Conservation (phyloP, 2,888 invertebrate species). For the Muschampia plurimacula region DNA sequence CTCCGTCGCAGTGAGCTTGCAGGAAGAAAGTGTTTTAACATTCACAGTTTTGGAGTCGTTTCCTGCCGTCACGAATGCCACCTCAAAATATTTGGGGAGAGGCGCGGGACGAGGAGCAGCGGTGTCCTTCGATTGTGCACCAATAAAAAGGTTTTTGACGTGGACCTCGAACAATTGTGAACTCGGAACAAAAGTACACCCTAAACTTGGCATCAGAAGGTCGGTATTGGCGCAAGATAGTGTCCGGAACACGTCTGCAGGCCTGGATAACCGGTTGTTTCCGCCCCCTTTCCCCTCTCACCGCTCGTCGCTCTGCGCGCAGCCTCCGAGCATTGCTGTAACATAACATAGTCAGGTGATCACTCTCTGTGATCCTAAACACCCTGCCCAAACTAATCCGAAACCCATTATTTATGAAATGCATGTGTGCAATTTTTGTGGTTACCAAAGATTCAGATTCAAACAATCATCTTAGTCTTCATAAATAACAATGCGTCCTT, state of each 20-base stretch:
- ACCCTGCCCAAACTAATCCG: too few species aligned
- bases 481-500: too few species aligned
- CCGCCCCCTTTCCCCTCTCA: conserved; percentile 27
- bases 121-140: conserved; percentile 60
- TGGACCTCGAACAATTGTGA: conserved; percentile 43
- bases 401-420: too few species aligned
- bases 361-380: not conserved
- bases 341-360: too few species aligned
- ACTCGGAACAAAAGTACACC: conserved; percentile 30
- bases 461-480: too few species aligned
- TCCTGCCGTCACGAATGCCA: conserved; percentile 48
- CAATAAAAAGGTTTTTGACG: conserved; percentile 72
- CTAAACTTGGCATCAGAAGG: conserved; percentile 49
- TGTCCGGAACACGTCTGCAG: conserved; percentile 41
- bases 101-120: conserved; percentile 43
- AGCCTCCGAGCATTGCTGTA: too few species aligned
- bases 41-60: conserved; percentile 42
- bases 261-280: conserved; percentile 58
- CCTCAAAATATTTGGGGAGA: conserved; percentile 47
- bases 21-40: conserved; percentile 36
- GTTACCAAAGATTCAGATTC: too few species aligned
- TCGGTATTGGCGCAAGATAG: conserved; percentile 43
- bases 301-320: too few species aligned
- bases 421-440: too few species aligned
- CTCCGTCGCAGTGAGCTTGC: not conserved